Base-by-base conservation (phyloP, 2,888 invertebrate species). In the Blera fallax region DNA sequence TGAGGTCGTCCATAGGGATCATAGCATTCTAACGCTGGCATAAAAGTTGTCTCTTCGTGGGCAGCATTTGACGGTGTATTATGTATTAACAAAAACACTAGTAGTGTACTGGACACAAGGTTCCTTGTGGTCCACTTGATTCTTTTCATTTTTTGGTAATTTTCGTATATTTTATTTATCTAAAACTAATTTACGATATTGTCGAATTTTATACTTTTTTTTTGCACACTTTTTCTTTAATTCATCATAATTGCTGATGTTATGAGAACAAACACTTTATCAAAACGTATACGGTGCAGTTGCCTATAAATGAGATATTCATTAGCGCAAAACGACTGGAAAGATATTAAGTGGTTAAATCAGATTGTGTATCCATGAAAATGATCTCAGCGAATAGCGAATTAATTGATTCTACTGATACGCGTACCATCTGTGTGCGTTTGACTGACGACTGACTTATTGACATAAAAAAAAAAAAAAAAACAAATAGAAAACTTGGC, bases 1-100 rank as follows among this genome's bases (percentile, higher is more conserved):
- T 93, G 94, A 10, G 94, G 93, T 89, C 93, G 91, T 67, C 93
- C 92, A 88, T 93, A 94, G 73, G 92, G 92, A 90, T 94, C 94
- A 88, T 94, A 94, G 89, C 94, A 94, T 88, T 92, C 92, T 87
- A 92, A 88, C 10, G 92, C 91, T 45, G 91, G 91, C 90, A 91
- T 90, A 77, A 90, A 91, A 37, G 91, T 91, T 29, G 91, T 90
- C 73, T 88, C 88, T 27, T 87, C 87, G 64, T 90, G 89, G 6
- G 89, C 89, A n/a, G 88, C 89, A 64, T 85, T 37, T n/a, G 83
- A 72, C 40, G 87, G 87, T n/a, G 84, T 87, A 82, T 88, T 87
- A 79, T 88, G 87, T 6, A 88, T 65, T 54, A 87, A 64, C 43
- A 88, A 69, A 32, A 87, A 79, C 81, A 87, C 87, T 85, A 89